Base-by-base conservation (phyloP, 1,140 invertebrate species). In the Hypsibius dujardini region DNA sequence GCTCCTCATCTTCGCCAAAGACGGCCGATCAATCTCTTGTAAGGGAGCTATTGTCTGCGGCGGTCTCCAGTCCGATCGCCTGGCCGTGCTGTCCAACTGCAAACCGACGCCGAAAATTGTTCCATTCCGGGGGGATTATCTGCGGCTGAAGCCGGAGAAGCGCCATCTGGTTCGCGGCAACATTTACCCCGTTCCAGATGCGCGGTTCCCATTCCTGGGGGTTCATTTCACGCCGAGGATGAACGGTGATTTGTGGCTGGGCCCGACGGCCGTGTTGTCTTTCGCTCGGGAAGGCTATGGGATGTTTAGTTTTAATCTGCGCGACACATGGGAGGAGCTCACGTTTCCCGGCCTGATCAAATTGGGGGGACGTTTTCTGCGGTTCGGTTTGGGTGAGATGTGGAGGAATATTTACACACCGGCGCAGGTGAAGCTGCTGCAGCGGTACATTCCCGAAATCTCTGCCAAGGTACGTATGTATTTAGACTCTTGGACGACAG, bases 131-230 rank as follows among this genome's bases (percentile, higher is more conserved):
- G 95, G 95, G 47, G 95, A 98, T 83, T 99, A 98, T 82, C 81
- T 98, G 3, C 78, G 92, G 47, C 78, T 98, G 42, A 86, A 85
- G 69, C 85, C 86, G 70, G 83, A 87, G 69, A 95, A 93, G 78
- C 83, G 82, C 73, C 78, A 89, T 78, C 79, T 96, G 71, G 85
- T 93, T 62, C 87, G 85, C 74, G 88, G 90, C n/a, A 98, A 98
- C 79, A 95, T 99, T 77, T 99, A 99, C 81, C 95, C 95, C 2
- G 92, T 98, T 46, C 95, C 95, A 56, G 89, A 98, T 84, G 88
- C 94, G 1, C 83, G 87, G 72, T 92, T 97, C 78, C 95, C 95
- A 59, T 99, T 98, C 80, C 81, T 99, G 1, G 95, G 95, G n/a
- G 93, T 98, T 14, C 95, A 98, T 82, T 94, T 97, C 75, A 98